Conservation (phyloP, 2,797 vertebrate genomes). For the Crocodylus rhombifer region DNA sequence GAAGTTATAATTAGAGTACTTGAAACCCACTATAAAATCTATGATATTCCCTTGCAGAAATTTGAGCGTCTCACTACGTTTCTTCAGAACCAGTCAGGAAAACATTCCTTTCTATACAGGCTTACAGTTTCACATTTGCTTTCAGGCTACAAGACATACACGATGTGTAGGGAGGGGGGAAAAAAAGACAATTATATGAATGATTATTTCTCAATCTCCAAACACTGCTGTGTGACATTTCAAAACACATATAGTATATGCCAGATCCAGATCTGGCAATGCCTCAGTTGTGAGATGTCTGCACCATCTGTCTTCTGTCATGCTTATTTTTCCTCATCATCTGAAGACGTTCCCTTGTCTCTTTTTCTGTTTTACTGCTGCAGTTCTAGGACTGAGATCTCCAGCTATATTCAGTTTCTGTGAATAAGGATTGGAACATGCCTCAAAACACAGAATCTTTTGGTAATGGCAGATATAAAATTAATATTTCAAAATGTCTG, state of each 20-base stretch:
- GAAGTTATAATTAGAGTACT: neutral
- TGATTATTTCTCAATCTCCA: fast-evolving
- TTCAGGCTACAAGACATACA: neutral
- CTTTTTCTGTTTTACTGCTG: neutral
- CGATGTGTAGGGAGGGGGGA: neutral
- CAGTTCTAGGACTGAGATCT: neutral
- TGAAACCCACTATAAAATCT: neutral
- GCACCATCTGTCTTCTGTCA: neutral
- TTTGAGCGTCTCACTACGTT: too few species aligned
- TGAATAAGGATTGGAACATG: neutral
- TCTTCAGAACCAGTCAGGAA: too few species aligned
- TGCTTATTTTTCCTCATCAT: neutral
- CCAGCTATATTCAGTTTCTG: neutral
- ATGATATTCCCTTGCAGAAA: neutral
- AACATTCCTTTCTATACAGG: neutral
- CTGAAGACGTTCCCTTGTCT: neutral
- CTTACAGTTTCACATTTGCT: neutral
- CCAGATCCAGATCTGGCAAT: neutral
- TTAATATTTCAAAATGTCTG: neutral
- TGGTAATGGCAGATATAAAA: neutral
- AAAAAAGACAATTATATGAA: neutral
- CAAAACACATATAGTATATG: neutral
- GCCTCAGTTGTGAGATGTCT: neutral
- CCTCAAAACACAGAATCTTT: neutral
- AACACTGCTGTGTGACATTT: neutral